Conservation (phyloP, 2,888 invertebrate species). For the Thyatira batis region DNA sequence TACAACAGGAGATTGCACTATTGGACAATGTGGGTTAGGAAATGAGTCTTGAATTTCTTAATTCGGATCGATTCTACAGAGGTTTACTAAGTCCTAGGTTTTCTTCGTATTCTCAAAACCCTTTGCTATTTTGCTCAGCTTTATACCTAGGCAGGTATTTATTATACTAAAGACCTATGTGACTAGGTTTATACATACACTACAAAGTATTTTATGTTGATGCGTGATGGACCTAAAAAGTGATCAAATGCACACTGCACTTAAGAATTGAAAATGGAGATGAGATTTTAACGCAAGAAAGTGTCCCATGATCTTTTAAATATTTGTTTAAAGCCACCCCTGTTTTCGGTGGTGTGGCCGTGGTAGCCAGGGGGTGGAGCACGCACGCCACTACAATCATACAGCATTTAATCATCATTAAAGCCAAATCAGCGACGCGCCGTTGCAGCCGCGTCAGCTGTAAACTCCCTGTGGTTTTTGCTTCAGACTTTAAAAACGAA, state of each 20-base stretch:
- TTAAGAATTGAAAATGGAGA: constrained; percentile 5
- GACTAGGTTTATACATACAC: too few relatives aligned
- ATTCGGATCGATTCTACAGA: not conserved
- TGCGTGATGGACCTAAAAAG: too few relatives aligned
- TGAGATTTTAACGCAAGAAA: not conserved
- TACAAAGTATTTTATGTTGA: too few relatives aligned
- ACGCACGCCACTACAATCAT: constrained; percentile 73
- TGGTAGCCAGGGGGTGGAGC: constrained; percentile 29
- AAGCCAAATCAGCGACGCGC: constrained; percentile 70
- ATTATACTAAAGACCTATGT: too few relatives aligned
- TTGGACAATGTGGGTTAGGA: constrained; percentile 55
- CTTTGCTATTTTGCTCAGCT: too few relatives aligned
- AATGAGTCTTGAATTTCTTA: constrained; percentile 52
- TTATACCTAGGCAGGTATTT: too few relatives aligned
- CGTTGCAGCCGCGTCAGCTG: constrained; percentile 67
- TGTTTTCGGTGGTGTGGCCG: constrained; percentile 16
- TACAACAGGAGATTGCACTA: constrained; percentile 32
- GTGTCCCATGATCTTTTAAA: constrained; percentile 7
- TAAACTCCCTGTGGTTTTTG: constrained; percentile 58
- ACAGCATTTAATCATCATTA: constrained; percentile 80
- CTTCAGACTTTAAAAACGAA: constrained; percentile 45
- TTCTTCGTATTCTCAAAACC: too few relatives aligned
- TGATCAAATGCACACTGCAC: constrained; percentile 12
- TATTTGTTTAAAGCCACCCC: constrained; percentile 12
- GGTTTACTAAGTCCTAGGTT: too few relatives aligned